Percentiles rank a stretch among this genome's conserved stretches.
These are phyloP conservation scores for Climacteris rufus DNA, from an alignment of 2,113 vertebrate species.

Conservation along the genomic window DNA sequence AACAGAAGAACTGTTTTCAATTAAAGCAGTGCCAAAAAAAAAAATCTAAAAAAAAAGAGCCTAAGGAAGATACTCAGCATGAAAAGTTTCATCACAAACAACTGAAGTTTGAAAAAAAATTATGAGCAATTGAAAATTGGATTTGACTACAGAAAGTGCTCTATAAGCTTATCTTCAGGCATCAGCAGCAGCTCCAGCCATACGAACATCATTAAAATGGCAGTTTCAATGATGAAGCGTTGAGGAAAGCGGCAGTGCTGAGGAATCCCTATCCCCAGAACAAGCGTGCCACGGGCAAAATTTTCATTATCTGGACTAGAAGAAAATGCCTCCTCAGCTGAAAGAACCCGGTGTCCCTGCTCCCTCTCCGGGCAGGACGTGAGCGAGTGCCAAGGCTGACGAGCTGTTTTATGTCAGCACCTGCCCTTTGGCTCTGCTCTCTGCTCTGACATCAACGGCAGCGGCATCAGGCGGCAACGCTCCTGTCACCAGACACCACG, in stretches of 20 bases:
- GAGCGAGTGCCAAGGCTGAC: neutral
- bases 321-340: neutral
- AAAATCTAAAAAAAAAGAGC: neutral
- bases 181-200: neutral
- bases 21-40: conserved; percentile 1
- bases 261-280: neutral
- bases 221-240: neutral
- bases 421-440: neutral
- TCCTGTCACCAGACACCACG: neutral
- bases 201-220: neutral
- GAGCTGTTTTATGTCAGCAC: conserved; percentile 6
- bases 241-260: neutral
- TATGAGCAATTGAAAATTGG: neutral
- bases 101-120: neutral
- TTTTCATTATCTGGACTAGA: neutral
- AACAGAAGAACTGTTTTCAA: conserved; percentile 42
- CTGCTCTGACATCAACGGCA: neutral
- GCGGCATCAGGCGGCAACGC: neutral
- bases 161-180: neutral
- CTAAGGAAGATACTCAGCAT: conserved; percentile 17
- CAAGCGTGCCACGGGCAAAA: neutral
- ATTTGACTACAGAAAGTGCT: neutral
- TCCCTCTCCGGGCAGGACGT: neutral
- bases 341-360: neutral
- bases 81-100: conserved; percentile 20